Evolutionary conservation across 2,797 vertebrate species (phyloP), one percentile per base, ranked within the genome.

Genomic region (Megaceryle alcyon): DNA sequence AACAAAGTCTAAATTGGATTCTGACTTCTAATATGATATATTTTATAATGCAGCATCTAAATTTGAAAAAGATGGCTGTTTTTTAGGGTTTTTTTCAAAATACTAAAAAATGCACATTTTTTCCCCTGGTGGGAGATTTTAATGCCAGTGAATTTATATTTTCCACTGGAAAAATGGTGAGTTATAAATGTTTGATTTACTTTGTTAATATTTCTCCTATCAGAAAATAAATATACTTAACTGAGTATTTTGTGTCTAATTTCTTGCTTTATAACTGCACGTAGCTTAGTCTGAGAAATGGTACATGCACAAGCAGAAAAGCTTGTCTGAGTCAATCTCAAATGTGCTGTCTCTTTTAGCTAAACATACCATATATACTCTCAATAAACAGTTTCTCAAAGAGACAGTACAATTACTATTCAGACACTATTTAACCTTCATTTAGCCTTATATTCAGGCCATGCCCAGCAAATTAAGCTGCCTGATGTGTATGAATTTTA

Each of bases 401-500:
- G 43, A 60, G 33, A 28, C 0, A 2, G 12, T 5, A 43, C 49
- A 71, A 77, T 72, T 73, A 39, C 78, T 77, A 10, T 51, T 59
- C 44, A 92, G 71, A 54, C 85, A 90, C 49, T 22, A 90, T 86
- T 94, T 93, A 73, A 95, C 77, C 53, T 86, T 65, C 33, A 10
- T 57, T 91, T 39, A 84, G 26, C 88, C 88, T 92, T 82, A 46
- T 3, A 61, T 28, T 88, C 44, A 54, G 73, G 83, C 81, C 3
- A 12, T 77, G 77, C 83, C 81, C 75, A 72, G 71, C 53, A 93
- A 85, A 90, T 60, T 60, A 53, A 84, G 49, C 57, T 87, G 54
- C 57, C 78, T 86, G 57, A 43, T 20, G n/a, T n/a, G 12, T 25
- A 61, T 49, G 78, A 85, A 86, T 94, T 91, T 70, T 35, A 41